Conservation (phyloP, 2,888 invertebrate species). For the Tyria jacobaeae region DNA sequence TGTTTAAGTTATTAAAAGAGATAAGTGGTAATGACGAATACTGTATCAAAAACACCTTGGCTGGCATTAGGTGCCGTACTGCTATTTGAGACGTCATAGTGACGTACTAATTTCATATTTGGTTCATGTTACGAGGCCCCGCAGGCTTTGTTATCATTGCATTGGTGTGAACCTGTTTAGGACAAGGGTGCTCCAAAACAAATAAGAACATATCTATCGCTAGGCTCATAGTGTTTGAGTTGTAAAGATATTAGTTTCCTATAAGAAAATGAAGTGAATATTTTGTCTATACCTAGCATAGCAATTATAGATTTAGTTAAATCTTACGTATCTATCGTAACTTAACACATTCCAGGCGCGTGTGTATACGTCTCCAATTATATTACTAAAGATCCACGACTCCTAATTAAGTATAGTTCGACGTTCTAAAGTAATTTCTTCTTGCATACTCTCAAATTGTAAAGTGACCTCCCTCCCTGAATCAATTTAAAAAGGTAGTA, state of each 20-base stretch:
- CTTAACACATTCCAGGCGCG: not conserved
- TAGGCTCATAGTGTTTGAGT: not conserved
- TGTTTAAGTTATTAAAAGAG: not conserved
- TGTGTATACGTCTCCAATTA: not conserved
- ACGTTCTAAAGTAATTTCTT: not conserved
- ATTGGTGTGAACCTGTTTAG: not conserved
- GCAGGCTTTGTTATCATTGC: not conserved
- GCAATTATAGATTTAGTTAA: not conserved
- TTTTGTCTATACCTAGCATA: too few species aligned
- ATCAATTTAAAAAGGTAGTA: not conserved
- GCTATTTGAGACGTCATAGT: not conserved
- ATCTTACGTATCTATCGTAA: not conserved
- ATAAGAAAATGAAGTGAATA: not conserved
- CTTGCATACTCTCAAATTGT: not conserved
- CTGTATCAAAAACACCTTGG: not conserved
- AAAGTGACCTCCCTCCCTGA: not conserved
- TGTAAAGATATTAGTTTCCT: not conserved
- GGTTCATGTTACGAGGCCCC: not conserved
- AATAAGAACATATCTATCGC: not conserved
- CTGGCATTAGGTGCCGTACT: not conserved
- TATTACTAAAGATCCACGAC: not conserved
- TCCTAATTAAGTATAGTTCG: not conserved
- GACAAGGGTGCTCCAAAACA: not conserved
- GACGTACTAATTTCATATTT: conserved; percentile 1
- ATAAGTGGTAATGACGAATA: conserved; percentile 1